A percentile compares a stretch with the other conserved stretches of the same genome.
Conservation (phyloP, 37 sponge, comb jelly and placozoan genomes). For the Haliclona indistincta region DNA sequence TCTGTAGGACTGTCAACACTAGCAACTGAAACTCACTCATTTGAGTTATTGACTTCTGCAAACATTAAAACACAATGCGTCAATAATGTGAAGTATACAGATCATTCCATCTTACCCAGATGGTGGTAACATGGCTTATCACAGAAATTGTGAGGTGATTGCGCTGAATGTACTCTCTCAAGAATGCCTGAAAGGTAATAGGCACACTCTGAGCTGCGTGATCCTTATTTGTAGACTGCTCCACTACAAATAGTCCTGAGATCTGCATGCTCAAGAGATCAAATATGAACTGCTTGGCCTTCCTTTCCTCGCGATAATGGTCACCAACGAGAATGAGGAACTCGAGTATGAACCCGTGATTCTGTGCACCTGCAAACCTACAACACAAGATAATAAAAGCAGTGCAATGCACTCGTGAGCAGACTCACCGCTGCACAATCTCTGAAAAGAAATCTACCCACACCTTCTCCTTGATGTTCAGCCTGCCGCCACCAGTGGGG, state of each 20-base stretch:
- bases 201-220: background rate
- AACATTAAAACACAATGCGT: background rate
- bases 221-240: background rate
- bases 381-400: background rate
- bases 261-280: constrained; percentile 37
- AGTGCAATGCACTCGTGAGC: background rate
- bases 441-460: constrained; percentile 56
- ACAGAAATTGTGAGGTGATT: constrained; percentile 16
- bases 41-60: constrained; percentile 23
- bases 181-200: background rate
- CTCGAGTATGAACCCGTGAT: constrained; percentile 48
- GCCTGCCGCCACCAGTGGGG: too few species aligned
- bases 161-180: constrained; percentile 40
- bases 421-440: constrained; percentile 39
- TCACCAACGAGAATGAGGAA: constrained; percentile 33
- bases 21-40: constrained; percentile 47
- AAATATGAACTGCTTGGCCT: constrained; percentile 40
- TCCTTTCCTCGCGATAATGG: constrained; percentile 21
- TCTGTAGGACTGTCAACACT: constrained; percentile 9
- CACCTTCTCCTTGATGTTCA: constrained; percentile 31
- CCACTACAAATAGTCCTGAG: constrained; percentile 34
- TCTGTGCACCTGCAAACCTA: constrained; percentile 40
- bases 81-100: too few species aligned
- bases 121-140: constrained; percentile 13
- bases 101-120: constrained; percentile 25